These are phyloP conservation scores for Acipenser oxyrinchus DNA, from an alignment of 2,797 vertebrate species.

Conservation along the genomic window DNA sequence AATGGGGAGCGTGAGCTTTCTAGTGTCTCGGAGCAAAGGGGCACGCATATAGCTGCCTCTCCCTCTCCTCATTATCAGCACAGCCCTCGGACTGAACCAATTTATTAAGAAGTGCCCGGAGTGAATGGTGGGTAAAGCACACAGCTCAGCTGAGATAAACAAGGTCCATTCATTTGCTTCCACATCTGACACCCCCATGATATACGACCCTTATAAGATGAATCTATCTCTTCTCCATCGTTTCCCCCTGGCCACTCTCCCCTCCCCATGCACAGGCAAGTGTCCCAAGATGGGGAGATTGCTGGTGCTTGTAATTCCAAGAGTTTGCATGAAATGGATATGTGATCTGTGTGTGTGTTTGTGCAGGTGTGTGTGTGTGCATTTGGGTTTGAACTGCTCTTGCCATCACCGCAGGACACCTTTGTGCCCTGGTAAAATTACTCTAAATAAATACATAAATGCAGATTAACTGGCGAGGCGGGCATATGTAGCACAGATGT, in stretches of 20 bases:
- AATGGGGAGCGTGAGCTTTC: constrained; percentile 23
- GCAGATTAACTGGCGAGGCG: too few species aligned
- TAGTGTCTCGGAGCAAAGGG: constrained; percentile 35
- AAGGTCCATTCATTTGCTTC: constrained; percentile 91
- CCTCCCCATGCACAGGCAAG: constrained; percentile 36
- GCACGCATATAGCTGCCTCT: constrained; percentile 60
- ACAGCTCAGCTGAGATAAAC: constrained; percentile 93
- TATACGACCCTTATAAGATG: constrained; percentile 94
- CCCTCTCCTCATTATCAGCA: constrained; percentile 81
- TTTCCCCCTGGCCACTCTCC: constrained; percentile 53
- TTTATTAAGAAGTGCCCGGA: constrained; percentile 85
- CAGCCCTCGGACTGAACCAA: constrained; percentile 76
- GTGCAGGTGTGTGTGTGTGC: too few species aligned
- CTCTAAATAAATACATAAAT: too few species aligned
- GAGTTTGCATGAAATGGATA: too few species aligned
- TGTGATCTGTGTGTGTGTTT: too few species aligned
- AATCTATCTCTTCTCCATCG: constrained; percentile 43
- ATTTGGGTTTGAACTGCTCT: too few species aligned
- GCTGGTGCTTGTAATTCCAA: too few species aligned
- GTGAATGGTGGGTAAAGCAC: constrained; percentile 78
- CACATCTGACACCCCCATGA: constrained; percentile 87
- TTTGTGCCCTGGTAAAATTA: too few species aligned
- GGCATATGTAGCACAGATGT: too few species aligned
- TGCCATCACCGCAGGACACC: too few species aligned
- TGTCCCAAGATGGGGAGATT: too few species aligned